Percentiles rank a stretch among this genome's conserved stretches.
Conservation (phyloP, 1,140 invertebrate species). For the Caenorhabditis inopinata region DNA sequence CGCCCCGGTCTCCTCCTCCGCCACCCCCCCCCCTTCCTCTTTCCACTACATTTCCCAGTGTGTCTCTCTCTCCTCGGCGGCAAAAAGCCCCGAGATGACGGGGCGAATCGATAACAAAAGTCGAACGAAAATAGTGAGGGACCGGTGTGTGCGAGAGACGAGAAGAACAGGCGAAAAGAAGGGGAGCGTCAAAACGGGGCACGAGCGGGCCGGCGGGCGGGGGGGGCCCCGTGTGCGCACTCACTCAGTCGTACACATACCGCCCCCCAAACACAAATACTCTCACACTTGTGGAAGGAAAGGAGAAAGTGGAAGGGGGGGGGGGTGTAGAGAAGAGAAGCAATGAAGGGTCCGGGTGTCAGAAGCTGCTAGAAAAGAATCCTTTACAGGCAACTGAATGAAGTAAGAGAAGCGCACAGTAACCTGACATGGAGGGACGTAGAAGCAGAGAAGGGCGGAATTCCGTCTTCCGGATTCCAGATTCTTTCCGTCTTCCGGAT, state of each 20-base stretch:
- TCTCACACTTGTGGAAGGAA: neutral
- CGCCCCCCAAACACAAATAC: conserved; percentile 20
- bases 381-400: too few relatives aligned
- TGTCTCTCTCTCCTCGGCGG: neutral
- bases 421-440: too few relatives aligned
- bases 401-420: too few relatives aligned
- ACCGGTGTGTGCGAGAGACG: neutral
- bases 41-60: too few relatives aligned
- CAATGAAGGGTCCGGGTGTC: neutral
- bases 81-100: conserved; percentile 26
- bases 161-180: conserved; percentile 6
- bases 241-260: neutral
- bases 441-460: too few relatives aligned
- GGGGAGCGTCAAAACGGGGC: conserved; percentile 27
- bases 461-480: too few relatives aligned
- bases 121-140: conserved; percentile 19
- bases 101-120: conserved; percentile 27
- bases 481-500: too few relatives aligned
- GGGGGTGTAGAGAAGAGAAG: neutral
- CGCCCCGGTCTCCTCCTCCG: neutral
- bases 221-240: neutral
- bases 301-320: conserved; percentile 6
- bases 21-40: neutral
- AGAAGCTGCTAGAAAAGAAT: too few relatives aligned
- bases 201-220: neutral